A percentile compares a stretch with the other conserved stretches of the same genome.
phyloP scores from a whole-genome alignment of 2,113 vertebrate species.

The Rhea americana region DNA sequence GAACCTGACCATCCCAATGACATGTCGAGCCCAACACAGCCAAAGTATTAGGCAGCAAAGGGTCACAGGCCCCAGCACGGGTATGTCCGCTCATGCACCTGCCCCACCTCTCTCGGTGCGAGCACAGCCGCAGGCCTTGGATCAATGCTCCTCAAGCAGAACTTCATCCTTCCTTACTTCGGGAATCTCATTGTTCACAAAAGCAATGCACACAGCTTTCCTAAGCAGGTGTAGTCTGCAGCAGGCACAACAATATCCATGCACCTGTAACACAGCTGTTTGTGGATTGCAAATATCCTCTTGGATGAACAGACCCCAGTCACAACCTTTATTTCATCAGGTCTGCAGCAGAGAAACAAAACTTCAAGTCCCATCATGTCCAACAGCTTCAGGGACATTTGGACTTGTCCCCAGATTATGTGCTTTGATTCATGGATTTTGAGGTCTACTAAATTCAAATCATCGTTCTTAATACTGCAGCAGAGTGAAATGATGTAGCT shows the following conservation, averaged over 20 bases:
- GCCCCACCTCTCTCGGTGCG: background rate
- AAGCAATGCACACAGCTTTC: background rate
- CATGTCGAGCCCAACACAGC: background rate
- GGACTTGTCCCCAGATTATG: background rate
- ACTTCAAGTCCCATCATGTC: background rate
- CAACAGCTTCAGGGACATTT: background rate
- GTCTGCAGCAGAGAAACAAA: background rate
- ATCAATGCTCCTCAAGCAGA: background rate
- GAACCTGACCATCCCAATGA: background rate
- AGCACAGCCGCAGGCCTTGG: background rate
- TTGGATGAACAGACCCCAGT: too few species aligned
- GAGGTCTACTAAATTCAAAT: background rate
- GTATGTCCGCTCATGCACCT: background rate
- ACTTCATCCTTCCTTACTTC: background rate
- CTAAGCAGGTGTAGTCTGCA: background rate
- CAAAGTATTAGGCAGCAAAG: accelerated
- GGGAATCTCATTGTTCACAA: background rate
- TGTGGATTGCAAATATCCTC: background rate
- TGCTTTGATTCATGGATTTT: background rate
- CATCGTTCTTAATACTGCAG: background rate
- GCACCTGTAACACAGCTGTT: too few species aligned
- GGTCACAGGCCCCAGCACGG: accelerated
- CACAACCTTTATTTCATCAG: background rate
- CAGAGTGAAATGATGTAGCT: accelerated
- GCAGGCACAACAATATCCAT: background rate